Conservation (phyloP, 1,140 invertebrate species). For the Polypedilum vanderplanki region DNA sequence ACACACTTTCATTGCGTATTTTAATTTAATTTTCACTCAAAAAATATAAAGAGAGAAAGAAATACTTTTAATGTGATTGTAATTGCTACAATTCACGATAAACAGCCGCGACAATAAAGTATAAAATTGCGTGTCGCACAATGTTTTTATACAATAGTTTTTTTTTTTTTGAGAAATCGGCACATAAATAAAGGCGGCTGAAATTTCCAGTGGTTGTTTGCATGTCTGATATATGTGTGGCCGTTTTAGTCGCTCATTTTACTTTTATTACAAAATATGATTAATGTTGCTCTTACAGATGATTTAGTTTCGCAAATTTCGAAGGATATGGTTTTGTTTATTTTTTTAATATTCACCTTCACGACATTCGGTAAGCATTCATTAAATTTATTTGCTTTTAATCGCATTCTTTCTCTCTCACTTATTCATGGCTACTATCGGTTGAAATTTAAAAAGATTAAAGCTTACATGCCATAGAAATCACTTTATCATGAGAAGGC, state of each 20-base stretch:
- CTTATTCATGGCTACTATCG: too few species aligned
- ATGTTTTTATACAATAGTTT: too few species aligned
- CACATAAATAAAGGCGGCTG: background rate
- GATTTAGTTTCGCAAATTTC: background rate
- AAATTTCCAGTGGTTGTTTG: background rate
- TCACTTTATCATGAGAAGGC: slow-evolving; percentile 3
- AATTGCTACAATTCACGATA: slow-evolving; percentile 12
- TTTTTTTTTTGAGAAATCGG: background rate
- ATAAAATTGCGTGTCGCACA: slow-evolving; percentile 10
- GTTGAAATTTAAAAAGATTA: too few species aligned
- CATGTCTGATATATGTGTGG: background rate
- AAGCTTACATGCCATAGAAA: too few species aligned
- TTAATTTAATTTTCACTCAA: background rate
- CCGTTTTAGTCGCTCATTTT: background rate
- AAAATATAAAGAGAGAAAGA: background rate
- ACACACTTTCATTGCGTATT: background rate
- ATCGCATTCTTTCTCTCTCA: too few species aligned
- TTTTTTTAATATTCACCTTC: too few species aligned
- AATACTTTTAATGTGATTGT: slow-evolving; percentile 6
- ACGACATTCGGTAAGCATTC: too few species aligned
- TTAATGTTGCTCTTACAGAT: background rate
- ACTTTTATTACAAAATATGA: background rate
- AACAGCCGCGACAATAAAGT: slow-evolving; percentile 8
- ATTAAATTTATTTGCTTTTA: too few species aligned
- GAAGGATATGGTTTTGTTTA: background rate